A percentile compares a stretch with the other conserved stretches of the same genome.
These are phyloP conservation scores for Luperina testacea DNA, from an alignment of 2,888 invertebrate species.

Conservation along the genomic window DNA sequence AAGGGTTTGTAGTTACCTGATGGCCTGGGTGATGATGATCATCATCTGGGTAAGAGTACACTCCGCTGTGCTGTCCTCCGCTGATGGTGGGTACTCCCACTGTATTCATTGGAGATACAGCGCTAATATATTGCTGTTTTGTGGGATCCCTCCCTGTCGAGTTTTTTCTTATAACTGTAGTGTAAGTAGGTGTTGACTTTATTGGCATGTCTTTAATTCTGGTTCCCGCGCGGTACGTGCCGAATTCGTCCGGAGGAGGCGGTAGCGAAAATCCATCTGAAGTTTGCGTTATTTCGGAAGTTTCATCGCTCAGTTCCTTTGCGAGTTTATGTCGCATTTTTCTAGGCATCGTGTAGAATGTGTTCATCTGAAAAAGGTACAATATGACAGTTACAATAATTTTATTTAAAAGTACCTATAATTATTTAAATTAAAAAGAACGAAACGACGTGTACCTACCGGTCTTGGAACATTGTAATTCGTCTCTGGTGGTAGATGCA, in stretches of 20 bases:
- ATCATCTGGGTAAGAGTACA: conserved; percentile 85
- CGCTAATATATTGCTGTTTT: conserved; percentile 77
- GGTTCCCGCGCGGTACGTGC: conserved; percentile 82
- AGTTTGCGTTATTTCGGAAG: conserved; percentile 84
- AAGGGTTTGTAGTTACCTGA: conserved; percentile 86
- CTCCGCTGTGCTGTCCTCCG: conserved; percentile 73
- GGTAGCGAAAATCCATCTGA: conserved; percentile 87
- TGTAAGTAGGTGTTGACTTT: conserved; percentile 81
- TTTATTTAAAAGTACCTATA: not conserved
- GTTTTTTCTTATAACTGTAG: conserved; percentile 79
- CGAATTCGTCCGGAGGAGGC: conserved; percentile 87
- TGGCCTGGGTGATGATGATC: conserved; percentile 76
- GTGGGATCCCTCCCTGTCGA: conserved; percentile 75
- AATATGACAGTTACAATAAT: not conserved
- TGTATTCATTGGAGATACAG: conserved; percentile 82
- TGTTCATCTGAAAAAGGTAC: conserved; percentile 81
- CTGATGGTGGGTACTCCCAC: conserved; percentile 84
- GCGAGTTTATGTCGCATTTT: conserved; percentile 82
- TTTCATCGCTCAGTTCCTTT: conserved; percentile 84
- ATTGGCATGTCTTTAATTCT: conserved; percentile 82
- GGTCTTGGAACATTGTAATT: conserved; percentile 83
- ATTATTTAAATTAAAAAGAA: not conserved
- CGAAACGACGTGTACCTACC: conserved; percentile 69
- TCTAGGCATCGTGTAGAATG: conserved; percentile 88
- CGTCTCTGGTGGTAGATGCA: conserved; percentile 83